Conservation (phyloP, 2,797 vertebrate genomes). For the Poecilia picta region DNA sequence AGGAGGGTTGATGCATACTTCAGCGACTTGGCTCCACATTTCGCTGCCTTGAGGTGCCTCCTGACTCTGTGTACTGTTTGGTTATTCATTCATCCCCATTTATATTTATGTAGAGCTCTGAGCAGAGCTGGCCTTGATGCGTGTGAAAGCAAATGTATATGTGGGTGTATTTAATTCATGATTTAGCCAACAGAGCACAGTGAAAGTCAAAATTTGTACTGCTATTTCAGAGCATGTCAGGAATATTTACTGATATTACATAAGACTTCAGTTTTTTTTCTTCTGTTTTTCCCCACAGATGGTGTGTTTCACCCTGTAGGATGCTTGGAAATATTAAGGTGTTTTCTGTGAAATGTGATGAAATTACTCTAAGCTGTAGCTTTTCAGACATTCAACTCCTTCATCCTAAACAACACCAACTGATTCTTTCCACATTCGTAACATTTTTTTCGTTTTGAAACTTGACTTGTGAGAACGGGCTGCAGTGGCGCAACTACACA, state of each 20-base stretch:
- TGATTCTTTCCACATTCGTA: background rate
- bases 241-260: constrained; percentile 1
- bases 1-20: constrained; percentile 22
- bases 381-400: background rate
- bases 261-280: background rate
- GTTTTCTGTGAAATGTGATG: background rate
- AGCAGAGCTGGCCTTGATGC: constrained; percentile 13
- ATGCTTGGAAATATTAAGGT: background rate
- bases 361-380: background rate
- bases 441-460: background rate
- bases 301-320: background rate
- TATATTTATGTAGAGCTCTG: background rate
- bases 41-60: background rate
- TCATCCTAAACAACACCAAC: background rate
- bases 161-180: background rate
- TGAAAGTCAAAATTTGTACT: background rate
- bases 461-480: background rate
- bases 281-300: background rate
- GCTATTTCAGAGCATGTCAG: background rate
- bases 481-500: no score
- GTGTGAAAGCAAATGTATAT: constrained; percentile 16
- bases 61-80: background rate
- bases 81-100: background rate
- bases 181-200: background rate
- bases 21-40: constrained; percentile 28